These are phyloP conservation scores for Ptilonorhynchus violaceus DNA, from an alignment of 2,113 vertebrate species.

Conservation along the genomic window DNA sequence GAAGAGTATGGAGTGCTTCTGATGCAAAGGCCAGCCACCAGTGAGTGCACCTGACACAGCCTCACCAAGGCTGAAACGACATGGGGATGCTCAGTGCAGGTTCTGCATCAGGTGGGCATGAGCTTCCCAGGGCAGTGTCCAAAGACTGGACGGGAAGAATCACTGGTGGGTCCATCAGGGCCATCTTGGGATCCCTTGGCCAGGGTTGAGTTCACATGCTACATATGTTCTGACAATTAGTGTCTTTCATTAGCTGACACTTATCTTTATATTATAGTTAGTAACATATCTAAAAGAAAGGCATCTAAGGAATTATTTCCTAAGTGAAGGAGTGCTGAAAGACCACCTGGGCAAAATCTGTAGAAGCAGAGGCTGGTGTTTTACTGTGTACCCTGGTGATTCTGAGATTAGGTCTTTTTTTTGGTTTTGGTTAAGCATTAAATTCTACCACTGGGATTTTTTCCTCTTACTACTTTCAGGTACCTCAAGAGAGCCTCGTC, in stretches of 20 bases:
- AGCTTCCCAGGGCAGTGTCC: accelerated
- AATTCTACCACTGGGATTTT: not conserved
- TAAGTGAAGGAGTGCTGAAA: not conserved
- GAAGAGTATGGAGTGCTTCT: not conserved
- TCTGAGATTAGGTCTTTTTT: not conserved
- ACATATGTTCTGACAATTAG: not conserved
- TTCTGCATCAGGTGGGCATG: not conserved
- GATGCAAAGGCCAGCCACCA: not conserved
- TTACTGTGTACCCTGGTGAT: not conserved
- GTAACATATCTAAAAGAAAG: not conserved
- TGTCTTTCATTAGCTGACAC: not conserved
- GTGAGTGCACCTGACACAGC: not conserved
- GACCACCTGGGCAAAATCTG: not conserved
- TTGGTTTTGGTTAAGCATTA: not conserved
- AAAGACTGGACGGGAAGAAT: not conserved
- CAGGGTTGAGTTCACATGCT: not conserved
- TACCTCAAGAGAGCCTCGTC: not conserved
- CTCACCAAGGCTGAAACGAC: not conserved
- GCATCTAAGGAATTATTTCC: not conserved
- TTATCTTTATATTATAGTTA: not conserved
- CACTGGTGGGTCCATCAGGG: not conserved
- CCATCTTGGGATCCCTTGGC: not conserved
- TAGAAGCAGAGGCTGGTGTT: not conserved
- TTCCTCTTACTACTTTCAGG: not conserved
- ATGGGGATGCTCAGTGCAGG: accelerated